Percentiles rank a stretch among this genome's conserved stretches.
phyloP scores from a whole-genome alignment of 2,113 vertebrate species.

The Neomonachus schauinslandi region DNA sequence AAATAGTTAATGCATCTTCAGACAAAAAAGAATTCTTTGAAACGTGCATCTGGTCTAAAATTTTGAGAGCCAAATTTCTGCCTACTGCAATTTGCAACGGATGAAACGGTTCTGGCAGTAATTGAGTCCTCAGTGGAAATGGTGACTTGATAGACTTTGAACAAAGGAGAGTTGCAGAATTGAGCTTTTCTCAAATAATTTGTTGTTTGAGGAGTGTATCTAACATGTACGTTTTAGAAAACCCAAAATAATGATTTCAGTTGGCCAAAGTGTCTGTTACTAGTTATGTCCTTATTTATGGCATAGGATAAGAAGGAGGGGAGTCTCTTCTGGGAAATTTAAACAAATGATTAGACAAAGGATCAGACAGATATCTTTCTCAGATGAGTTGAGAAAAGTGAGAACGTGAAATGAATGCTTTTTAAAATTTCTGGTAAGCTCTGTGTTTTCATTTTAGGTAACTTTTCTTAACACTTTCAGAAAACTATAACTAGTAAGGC shows the following conservation, averaged over 20 bases:
- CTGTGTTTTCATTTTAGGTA: not conserved
- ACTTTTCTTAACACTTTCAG: not conserved
- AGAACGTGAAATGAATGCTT: not conserved
- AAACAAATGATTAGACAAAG: not conserved
- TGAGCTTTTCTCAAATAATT: not conserved
- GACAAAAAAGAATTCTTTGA: not conserved
- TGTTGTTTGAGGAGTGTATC: not conserved
- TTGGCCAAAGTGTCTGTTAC: not conserved
- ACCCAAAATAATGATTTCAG: not conserved
- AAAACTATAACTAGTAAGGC: not conserved
- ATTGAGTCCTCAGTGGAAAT: not conserved
- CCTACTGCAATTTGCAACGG: not conserved
- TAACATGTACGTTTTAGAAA: not conserved
- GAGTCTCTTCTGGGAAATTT: not conserved
- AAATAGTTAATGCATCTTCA: not conserved
- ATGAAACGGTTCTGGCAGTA: not conserved
- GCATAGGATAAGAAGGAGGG: not conserved
- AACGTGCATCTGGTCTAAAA: not conserved
- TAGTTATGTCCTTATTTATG: not conserved
- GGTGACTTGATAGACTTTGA: not conserved
- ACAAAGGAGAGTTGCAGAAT: not conserved
- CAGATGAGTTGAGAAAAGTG: not conserved
- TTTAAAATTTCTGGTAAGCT: not conserved
- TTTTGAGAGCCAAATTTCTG: not conserved
- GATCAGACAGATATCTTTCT: not conserved